A percentile compares a stretch with the other conserved stretches of the same genome.
phyloP scores from a whole-genome alignment of 2,113 vertebrate genomes.

The Haemorhous mexicanus region DNA sequence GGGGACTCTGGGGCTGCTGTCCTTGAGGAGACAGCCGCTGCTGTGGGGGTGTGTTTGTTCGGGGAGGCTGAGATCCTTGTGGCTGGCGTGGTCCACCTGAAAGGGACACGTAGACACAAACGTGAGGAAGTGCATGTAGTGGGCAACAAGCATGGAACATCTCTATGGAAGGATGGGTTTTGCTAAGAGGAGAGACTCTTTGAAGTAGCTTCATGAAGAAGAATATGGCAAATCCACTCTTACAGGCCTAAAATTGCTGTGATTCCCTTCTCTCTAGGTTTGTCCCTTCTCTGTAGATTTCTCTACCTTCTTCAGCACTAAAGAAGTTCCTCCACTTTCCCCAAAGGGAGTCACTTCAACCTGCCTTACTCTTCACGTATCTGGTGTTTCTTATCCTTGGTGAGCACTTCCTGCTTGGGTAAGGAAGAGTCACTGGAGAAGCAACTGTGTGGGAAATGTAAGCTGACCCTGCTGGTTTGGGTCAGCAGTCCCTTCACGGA shows the following conservation, averaged over 20 bases:
- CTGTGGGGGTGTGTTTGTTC: conserved; percentile 69
- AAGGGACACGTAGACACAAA: background rate
- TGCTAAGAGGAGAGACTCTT: background rate
- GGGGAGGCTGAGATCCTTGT: conserved; percentile 64
- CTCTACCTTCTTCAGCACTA: background rate
- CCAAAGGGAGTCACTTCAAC: background rate
- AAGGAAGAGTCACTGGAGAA: background rate
- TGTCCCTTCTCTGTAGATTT: background rate
- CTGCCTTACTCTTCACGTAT: background rate
- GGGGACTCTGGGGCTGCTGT: conserved; percentile 79
- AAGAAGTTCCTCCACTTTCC: background rate
- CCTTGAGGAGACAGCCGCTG: conserved; percentile 79
- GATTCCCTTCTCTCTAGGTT: background rate
- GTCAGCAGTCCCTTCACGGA: background rate
- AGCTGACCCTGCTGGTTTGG: background rate
- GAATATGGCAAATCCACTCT: background rate
- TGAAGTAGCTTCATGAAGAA: background rate
- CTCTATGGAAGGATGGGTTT: background rate
- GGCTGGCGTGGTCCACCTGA: conserved; percentile 85
- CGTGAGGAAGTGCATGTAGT: background rate
- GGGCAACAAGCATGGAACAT: background rate
- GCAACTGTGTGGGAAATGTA: background rate
- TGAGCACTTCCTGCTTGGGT: background rate
- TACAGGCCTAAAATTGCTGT: background rate
- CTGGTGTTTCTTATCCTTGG: background rate